These are phyloP conservation scores for Apocrypta bakeri DNA, from an alignment of 1,140 invertebrate species.

Conservation along the genomic window DNA sequence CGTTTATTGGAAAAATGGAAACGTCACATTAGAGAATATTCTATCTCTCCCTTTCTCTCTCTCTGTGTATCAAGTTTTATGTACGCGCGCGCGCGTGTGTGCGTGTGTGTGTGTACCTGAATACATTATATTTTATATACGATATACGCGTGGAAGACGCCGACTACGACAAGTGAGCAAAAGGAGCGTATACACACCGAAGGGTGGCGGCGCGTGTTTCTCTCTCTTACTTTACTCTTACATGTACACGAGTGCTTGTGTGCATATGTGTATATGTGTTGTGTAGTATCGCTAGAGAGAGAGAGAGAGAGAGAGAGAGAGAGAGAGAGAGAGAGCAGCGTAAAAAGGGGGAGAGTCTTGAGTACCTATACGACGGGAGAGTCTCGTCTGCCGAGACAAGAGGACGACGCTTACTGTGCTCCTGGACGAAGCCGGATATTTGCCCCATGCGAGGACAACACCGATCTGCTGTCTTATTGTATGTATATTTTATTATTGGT, in stretches of 20 bases:
- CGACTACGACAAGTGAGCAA: neutral
- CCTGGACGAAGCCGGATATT: neutral
- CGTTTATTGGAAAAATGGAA: conserved; percentile 48
- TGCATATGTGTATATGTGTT: neutral
- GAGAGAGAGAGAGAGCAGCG: neutral
- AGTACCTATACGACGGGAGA: neutral
- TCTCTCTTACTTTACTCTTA: neutral
- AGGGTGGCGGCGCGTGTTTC: neutral
- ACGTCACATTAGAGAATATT: conserved; percentile 45
- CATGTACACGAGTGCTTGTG: neutral
- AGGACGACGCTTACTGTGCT: neutral
- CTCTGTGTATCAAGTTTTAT: too few relatives aligned
- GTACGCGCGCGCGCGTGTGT: too few relatives aligned
- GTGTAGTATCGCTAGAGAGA: neutral
- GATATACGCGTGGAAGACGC: neutral
- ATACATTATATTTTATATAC: neutral
- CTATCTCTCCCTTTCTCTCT: too few relatives aligned
- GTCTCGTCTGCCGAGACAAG: neutral
- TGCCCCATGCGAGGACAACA: neutral
- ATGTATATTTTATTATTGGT: too few relatives aligned
- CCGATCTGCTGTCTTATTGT: too few relatives aligned
- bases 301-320: too few relatives aligned
- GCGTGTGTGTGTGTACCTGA: too few relatives aligned
- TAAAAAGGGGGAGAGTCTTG: neutral
- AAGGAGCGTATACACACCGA: neutral